Evolutionary conservation across 1,140 invertebrate genomes (phyloP), one percentile per base, ranked within the genome.

Genomic region (Orius insidiosus): DNA sequence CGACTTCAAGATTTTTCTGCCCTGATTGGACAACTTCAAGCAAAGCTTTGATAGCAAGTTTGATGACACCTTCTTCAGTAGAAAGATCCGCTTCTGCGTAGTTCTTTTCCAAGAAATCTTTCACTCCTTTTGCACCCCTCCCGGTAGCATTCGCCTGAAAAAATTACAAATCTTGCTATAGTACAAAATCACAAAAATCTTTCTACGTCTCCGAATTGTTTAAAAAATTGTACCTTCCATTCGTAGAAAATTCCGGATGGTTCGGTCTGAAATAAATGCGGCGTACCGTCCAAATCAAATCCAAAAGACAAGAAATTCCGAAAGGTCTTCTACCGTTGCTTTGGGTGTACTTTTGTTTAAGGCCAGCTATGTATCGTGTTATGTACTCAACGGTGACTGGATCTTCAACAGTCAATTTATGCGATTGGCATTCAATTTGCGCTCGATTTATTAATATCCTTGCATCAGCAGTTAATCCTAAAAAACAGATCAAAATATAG

Each of bases 301-400:
- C 96, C 96, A 99, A 83, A 5, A 99, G 69, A 61, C 92, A 95
- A 3, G 94, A 97, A 57, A 98, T 93, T 55, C 96, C 96, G 67
- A 99, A 99, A 13, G 96, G 96, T 62, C 96, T 74, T 53, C 94
- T 72, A 46, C 96, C 96, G 68, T 97, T 98, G 60, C 92, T 96
- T 64, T 99, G 95, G 34, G 96, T 99, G 63, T 98, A 99, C 60
- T 90, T 90, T 68, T 98, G 85, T 63, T 89, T 89, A 35, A 89
- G 64, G 54, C 80, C 72, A 56, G 87, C 87, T 59, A 93, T 85
- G 60, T 81, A 87, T 67, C 95, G 75, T 11, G 96, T 97, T 52
- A 99, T 98, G 58, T 98, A 98, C 62, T 98, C 94, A 53, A 98
- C 69, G 33, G 94, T 96, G 6, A 98, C 94, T n/a, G 94, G 93